Evolutionary conservation across 1,140 invertebrate genomes (phyloP).

Genomic region (Oncopodura yosiiana): DNA sequence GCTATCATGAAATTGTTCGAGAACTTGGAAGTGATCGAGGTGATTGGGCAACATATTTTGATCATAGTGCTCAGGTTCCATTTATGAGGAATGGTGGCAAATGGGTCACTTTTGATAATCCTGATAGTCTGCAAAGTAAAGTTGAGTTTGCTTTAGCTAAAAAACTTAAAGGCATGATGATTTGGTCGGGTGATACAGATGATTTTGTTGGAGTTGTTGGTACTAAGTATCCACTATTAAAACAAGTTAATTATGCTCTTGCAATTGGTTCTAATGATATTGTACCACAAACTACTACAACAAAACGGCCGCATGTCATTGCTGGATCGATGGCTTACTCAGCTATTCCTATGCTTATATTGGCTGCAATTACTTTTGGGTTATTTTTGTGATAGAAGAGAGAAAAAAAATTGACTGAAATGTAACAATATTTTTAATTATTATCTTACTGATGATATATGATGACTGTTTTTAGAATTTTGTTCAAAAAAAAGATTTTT

Average conservation of each 20-base stretch:
- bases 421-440: too few species aligned
- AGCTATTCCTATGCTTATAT: not conserved
- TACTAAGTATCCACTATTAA: constrained; percentile 43
- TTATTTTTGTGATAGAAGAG: not conserved
- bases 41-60: constrained; percentile 34
- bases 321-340: constrained; percentile 7
- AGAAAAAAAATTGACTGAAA: not conserved
- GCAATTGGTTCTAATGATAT: constrained; percentile 13
- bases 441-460: too few species aligned
- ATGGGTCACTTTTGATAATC: constrained; percentile 35
- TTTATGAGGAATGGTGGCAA: constrained; percentile 31
- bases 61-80: constrained; percentile 31
- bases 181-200: constrained; percentile 38
- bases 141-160: constrained; percentile 38
- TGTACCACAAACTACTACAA: not conserved
- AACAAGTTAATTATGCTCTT: constrained; percentile 42
- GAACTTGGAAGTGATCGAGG: constrained; percentile 29
- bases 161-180: constrained; percentile 46
- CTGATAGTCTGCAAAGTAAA: constrained; percentile 30
- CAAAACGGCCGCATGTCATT: not conserved
- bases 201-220: constrained; percentile 45
- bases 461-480: too few species aligned
- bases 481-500: too few species aligned
- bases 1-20: constrained; percentile 67
- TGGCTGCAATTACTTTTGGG: not conserved